Percentiles rank a stretch among this genome's conserved stretches.
Conservation (phyloP, 2,888 invertebrate species). For the Drosophila trichaetosa region DNA sequence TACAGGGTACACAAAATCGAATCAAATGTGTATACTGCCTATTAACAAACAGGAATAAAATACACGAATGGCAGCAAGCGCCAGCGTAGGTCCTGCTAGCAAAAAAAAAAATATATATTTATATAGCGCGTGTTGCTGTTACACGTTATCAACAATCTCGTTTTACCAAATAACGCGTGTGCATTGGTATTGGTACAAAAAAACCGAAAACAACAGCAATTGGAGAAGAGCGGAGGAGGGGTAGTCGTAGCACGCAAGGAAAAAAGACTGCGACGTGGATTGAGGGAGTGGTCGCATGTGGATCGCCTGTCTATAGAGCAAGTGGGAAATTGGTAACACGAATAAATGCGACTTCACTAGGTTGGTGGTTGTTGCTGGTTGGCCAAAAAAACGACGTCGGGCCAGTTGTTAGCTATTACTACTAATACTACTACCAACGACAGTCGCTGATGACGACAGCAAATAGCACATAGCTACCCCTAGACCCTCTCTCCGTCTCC, state of each 20-base stretch:
- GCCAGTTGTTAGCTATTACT: conserved; percentile 42
- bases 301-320: conserved; percentile 49
- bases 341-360: conserved; percentile 21
- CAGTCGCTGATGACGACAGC: conserved; percentile 51
- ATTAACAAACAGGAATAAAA: conserved; percentile 70
- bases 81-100: conserved; percentile 26
- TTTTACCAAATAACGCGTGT: conserved; percentile 75
- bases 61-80: conserved; percentile 21
- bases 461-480: conserved; percentile 50
- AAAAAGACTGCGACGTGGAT: conserved; percentile 55
- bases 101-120: conserved; percentile 39
- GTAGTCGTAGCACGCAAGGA: conserved; percentile 55
- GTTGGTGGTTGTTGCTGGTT: conserved; percentile 75
- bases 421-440: conserved; percentile 20
- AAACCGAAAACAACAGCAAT: conserved; percentile 20
- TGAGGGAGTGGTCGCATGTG: conserved; percentile 71
- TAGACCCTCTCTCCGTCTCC: conserved; percentile 29
- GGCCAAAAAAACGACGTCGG: conserved; percentile 60
- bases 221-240: conserved; percentile 7
- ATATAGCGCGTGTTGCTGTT: conserved; percentile 54
- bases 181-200: conserved; percentile 45
- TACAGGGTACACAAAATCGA: conserved; percentile 43
- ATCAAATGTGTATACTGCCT: conserved; percentile 57
- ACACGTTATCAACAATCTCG: conserved; percentile 82
- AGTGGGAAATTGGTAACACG: conserved; percentile 68